Conservation (phyloP, 2,113 vertebrate genomes). For the Circaetus cinerascens region DNA sequence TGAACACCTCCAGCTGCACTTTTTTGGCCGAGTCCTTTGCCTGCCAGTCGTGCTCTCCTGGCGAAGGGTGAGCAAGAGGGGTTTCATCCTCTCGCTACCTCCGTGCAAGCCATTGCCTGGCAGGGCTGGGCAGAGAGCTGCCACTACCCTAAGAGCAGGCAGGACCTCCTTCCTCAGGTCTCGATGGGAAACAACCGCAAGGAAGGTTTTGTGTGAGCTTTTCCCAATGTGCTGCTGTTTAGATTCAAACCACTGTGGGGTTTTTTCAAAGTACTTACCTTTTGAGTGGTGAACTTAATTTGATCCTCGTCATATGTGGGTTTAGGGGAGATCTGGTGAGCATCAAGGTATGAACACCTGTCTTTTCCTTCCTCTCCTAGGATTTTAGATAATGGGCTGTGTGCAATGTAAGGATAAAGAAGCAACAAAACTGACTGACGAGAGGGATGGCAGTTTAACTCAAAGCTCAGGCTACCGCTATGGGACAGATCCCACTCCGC, state of each 20-base stretch:
- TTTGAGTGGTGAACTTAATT: not conserved
- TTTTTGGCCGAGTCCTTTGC: not conserved
- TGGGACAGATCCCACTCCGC: conserved; percentile 90
- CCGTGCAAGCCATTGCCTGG: fast-evolving
- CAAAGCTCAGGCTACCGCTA: conserved; percentile 89
- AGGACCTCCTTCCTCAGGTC: not conserved
- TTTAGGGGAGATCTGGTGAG: not conserved
- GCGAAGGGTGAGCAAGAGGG: not conserved
- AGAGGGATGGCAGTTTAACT: conserved; percentile 86
- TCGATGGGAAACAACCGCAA: not conserved
- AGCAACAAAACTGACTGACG: conserved; percentile 93
- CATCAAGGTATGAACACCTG: not conserved
- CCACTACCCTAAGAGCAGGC: not conserved
- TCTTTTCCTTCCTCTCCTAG: conserved; percentile 60
- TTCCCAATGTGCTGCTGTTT: not conserved
- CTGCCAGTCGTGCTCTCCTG: not conserved
- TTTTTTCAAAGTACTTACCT: not conserved
- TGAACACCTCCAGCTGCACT: not conserved
- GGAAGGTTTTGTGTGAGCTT: not conserved
- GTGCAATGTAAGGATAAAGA: conserved; percentile 99
- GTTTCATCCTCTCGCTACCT: not conserved
- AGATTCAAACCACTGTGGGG: not conserved
- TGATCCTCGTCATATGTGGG: not conserved
- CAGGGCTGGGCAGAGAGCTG: not conserved
- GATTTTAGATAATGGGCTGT: conserved; percentile 98